Conservation (phyloP, 1,140 invertebrate species). For the Conopomorpha cramerella region DNA sequence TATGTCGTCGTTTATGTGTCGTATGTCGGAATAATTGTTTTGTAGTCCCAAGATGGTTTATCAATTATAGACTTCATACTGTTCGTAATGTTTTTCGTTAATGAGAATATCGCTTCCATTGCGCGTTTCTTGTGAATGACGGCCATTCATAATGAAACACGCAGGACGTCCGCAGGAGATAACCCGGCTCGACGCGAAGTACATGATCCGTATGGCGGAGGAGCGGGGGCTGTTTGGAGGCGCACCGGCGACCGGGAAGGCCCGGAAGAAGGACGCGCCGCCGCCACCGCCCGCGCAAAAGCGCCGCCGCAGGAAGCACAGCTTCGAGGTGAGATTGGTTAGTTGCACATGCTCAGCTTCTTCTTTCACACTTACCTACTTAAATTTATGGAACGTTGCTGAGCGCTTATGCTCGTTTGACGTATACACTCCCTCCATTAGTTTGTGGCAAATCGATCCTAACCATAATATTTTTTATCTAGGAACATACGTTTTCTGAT, state of each 20-base stretch:
- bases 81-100: too few species aligned
- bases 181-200: constrained; percentile 75
- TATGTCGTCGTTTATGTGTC: too few species aligned
- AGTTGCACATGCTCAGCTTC: not conserved
- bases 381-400: not conserved
- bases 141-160: too few species aligned
- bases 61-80: too few species aligned
- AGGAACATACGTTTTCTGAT: not conserved
- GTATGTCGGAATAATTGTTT: too few species aligned
- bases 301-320: constrained; percentile 2
- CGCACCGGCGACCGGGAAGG: constrained; percentile 4
- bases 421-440: not conserved
- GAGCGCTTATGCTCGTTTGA: not conserved
- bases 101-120: too few species aligned
- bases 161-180: too few species aligned
- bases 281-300: constrained; percentile 6
- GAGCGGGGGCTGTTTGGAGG: constrained; percentile 72
- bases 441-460: not conserved
- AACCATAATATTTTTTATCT: not conserved
- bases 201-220: constrained; percentile 80
- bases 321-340: constrained; percentile 7
- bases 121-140: too few species aligned
- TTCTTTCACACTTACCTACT: too few species aligned
- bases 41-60: too few species aligned
- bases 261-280: constrained; percentile 12